Percentiles rank a stretch among this genome's conserved stretches.
Conservation (phyloP, 2,888 invertebrate genomes). For the Harpalus rubripes region DNA sequence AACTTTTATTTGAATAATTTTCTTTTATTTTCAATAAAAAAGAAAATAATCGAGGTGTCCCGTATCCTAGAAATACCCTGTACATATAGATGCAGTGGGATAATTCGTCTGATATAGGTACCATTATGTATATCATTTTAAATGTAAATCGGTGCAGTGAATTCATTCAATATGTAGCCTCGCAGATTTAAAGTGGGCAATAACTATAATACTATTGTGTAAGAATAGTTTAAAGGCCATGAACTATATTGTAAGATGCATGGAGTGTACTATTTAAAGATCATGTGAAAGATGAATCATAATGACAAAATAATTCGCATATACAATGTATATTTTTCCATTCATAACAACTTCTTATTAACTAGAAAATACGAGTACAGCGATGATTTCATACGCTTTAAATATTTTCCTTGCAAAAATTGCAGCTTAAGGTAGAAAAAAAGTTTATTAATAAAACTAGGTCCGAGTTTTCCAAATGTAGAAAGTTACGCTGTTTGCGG, state of each 20-base stretch:
- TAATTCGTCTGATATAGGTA: neutral
- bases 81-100: too few relatives aligned
- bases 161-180: neutral
- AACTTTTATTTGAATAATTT: too few relatives aligned
- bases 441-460: too few relatives aligned
- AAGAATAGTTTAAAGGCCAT: neutral
- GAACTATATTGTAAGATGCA: neutral
- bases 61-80: too few relatives aligned
- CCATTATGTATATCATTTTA: neutral
- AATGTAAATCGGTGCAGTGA: neutral
- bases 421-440: too few relatives aligned
- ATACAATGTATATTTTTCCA: neutral
- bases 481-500: too few relatives aligned
- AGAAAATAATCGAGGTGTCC: too few relatives aligned
- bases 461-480: too few relatives aligned
- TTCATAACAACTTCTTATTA: neutral
- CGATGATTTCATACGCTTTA: too few relatives aligned
- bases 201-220: slow-evolving; percentile 3
- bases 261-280: neutral
- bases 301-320: neutral
- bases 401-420: too few relatives aligned
- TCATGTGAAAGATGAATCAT: neutral
- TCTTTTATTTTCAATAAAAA: too few relatives aligned
- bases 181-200: neutral
- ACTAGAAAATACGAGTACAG: neutral